Percentiles rank a stretch among this genome's conserved stretches.
These are phyloP conservation scores for Petrocephalus schoutedeni DNA, from an alignment of 2,797 vertebrate genomes.

Conservation along the genomic window DNA sequence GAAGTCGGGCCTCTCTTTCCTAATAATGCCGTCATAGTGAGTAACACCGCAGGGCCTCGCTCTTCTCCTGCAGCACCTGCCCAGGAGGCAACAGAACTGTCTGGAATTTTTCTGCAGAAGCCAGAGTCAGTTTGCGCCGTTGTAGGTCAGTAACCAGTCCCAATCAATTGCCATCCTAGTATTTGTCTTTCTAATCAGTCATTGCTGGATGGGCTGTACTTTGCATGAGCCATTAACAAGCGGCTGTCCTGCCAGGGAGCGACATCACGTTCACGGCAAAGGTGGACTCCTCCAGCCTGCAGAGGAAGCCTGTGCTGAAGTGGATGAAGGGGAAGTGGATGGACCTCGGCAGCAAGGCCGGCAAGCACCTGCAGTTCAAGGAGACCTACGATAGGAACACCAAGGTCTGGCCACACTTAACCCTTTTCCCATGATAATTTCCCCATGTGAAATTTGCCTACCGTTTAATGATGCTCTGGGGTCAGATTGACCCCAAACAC, in stretches of 20 bases:
- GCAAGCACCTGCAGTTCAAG: slow-evolving; percentile 75
- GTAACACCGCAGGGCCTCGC: background rate
- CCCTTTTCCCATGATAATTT: too few species aligned
- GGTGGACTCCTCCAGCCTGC: slow-evolving; percentile 64
- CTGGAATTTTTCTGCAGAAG: slow-evolving; percentile 63
- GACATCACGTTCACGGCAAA: slow-evolving; percentile 54
- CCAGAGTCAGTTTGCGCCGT: slow-evolving; percentile 32
- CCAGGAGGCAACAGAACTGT: slow-evolving; percentile 46
- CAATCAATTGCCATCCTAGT: background rate
- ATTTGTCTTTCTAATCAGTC: background rate
- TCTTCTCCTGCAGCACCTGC: slow-evolving; percentile 41
- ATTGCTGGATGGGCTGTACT: background rate
- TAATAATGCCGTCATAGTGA: slow-evolving; percentile 3
- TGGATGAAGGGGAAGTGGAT: slow-evolving; percentile 91
- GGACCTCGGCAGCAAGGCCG: slow-evolving; percentile 78
- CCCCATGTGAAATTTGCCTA: too few species aligned
- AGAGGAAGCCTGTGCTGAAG: slow-evolving; percentile 68
- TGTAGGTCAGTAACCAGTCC: slow-evolving; percentile 21
- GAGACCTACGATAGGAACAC: slow-evolving; percentile 74
- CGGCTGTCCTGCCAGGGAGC: slow-evolving; percentile 47
- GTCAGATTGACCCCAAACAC: too few species aligned
- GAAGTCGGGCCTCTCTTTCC: background rate
- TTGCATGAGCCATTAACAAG: background rate
- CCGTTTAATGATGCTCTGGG: too few species aligned
- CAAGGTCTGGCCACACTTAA: slow-evolving; percentile 60